phyloP scores from a whole-genome alignment of 1,140 invertebrate species.

The Halesus radiatus region DNA sequence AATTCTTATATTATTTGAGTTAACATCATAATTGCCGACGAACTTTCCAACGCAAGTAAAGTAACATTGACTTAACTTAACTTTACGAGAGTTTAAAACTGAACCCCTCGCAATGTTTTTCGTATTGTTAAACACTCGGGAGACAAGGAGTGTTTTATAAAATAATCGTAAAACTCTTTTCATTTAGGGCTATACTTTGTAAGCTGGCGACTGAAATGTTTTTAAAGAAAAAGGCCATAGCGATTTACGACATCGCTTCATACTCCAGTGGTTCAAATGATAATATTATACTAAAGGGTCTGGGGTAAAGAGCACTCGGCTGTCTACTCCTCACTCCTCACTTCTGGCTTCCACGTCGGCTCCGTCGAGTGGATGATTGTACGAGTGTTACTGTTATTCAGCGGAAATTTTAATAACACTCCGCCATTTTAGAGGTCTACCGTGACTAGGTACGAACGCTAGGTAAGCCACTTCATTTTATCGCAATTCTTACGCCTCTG shows the following conservation, averaged over 20 bases:
- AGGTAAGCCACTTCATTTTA: no score
- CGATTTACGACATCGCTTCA: slow-evolving; percentile 46
- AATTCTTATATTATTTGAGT: no score
- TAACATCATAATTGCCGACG: no score
- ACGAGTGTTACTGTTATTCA: slow-evolving; percentile 35
- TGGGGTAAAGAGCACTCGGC: slow-evolving; percentile 7
- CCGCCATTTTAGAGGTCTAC: background rate
- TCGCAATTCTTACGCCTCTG: no score
- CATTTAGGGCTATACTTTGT: slow-evolving; percentile 26
- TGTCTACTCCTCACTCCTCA: background rate
- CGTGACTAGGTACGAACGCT: background rate
- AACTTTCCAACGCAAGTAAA: no score
- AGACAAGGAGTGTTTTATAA: slow-evolving; percentile 17
- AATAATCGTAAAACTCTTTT: slow-evolving; percentile 33
- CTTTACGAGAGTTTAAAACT: no score
- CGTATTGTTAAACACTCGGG: background rate
- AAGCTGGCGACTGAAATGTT: slow-evolving; percentile 18
- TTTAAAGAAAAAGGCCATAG: slow-evolving; percentile 35
- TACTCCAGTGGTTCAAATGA: slow-evolving; percentile 42
- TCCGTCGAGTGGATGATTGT: slow-evolving; percentile 34
- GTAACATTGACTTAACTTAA: no score
- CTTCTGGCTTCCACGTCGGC: slow-evolving; percentile 4
- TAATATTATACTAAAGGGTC: slow-evolving; percentile 44
- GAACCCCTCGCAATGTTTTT: no score
- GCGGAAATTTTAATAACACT: slow-evolving; percentile 13